A percentile compares a stretch with the other conserved stretches of the same genome.
phyloP scores from a whole-genome alignment of 2,797 vertebrate genomes.

The Gadopsis bispinosus region DNA sequence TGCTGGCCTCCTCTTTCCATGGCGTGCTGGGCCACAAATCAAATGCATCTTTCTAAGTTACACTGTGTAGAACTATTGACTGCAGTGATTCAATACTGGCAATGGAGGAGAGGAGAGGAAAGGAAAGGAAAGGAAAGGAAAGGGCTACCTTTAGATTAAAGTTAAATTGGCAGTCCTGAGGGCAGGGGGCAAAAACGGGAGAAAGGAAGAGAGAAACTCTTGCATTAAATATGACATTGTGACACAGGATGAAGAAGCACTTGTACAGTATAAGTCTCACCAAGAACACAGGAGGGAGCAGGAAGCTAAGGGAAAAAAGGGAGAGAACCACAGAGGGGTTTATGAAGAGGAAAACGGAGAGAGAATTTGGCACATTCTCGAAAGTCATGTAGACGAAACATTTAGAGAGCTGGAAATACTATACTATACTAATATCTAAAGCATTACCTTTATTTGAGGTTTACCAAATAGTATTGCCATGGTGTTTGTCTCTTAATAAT shows the following conservation, averaged over 20 bases:
- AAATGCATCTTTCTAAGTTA: constrained; percentile 80
- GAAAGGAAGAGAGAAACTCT: constrained; percentile 75
- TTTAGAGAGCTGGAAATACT: constrained; percentile 4
- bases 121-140: constrained; percentile 10
- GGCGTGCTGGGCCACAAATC: constrained; percentile 76
- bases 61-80: constrained; percentile 78
- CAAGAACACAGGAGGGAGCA: constrained; percentile 68
- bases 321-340: constrained; percentile 59
- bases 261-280: constrained; percentile 72
- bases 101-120: constrained; percentile 60
- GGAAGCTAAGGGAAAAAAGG: constrained; percentile 49
- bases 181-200: constrained; percentile 67
- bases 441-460: not conserved
- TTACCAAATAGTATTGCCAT: not conserved
- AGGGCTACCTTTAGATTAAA: constrained; percentile 79
- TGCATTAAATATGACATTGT: constrained; percentile 74
- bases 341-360: constrained; percentile 51
- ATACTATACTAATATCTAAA: not conserved
- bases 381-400: constrained; percentile 23
- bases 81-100: constrained; percentile 73
- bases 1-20: constrained; percentile 64
- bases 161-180: constrained; percentile 84
- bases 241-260: constrained; percentile 67
- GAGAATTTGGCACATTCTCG: constrained; percentile 23
- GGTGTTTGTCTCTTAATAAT: not conserved